Evolutionary conservation across 2,797 vertebrate species (phyloP), one percentile per base, ranked within the genome.

Genomic region (Smutsia temminckii): DNA sequence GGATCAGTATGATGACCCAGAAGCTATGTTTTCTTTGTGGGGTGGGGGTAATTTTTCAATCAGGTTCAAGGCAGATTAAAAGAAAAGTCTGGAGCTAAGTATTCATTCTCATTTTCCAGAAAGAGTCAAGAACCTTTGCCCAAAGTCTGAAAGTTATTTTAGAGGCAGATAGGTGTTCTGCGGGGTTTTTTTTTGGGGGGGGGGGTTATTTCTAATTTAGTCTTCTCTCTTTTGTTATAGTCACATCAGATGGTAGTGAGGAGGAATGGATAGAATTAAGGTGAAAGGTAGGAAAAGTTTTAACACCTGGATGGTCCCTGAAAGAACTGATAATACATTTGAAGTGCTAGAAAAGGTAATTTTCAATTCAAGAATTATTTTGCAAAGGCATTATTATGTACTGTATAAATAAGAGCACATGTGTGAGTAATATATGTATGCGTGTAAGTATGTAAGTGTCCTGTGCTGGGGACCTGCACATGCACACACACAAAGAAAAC

Each of bases 81-180:
- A 96, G 95, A 97, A 98, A 98, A 98, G 97, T 97, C 96, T 97
- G 34, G 96, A 98, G 96, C 97, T 95, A 96, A 98, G 97, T 86
- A 81, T 95, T 97, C 96, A 94, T 88, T 97, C 97, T 98, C 96
- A 91, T 98, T 95, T 98, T 98, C 83, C 96, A 94, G 96, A 95
- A 97, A 97, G 96, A 98, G 95, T 97, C 97, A 93, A 96, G 97
- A 97, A 96, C 84, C 96, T 98, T 98, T 97, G 97, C 95, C 83
- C 86, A 88, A 97, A 93, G 97, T 96, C 94, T 0, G 5, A 94
- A 97, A 98, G 97, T 98, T 97, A 96, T 98, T 98, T 97, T 92
- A 90, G 81, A 94, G 89, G 34, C 94, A 96, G 94, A 14, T 32
- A 3, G 55, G 13, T 46, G 46, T 46, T 46, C 46, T 46, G 92